Conservation (phyloP, 2,888 invertebrate species). For the Cabera pusaria region DNA sequence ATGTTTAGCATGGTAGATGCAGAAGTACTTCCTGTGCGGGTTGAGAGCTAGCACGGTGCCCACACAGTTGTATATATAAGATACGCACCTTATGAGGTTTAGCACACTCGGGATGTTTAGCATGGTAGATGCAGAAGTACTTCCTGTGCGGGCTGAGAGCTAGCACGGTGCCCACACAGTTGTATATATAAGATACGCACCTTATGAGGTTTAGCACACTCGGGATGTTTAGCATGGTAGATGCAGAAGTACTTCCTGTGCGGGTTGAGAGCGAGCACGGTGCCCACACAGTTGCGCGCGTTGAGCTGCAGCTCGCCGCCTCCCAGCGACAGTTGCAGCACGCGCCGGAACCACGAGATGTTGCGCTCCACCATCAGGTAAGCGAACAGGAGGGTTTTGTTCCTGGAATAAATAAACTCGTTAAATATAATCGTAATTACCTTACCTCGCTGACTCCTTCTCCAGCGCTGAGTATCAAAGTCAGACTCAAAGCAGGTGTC, state of each 20-base stretch:
- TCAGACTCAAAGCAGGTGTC: no score
- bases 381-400: constrained; percentile 97
- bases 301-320: constrained; percentile 95
- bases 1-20: no score
- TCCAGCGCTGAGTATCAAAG: no score
- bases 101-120: no score
- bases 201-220: constrained; percentile 87
- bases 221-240: constrained; percentile 98
- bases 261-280: constrained; percentile 97
- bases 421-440: no score
- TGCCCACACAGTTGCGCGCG: constrained; percentile 98
- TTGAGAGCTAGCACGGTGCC: no score
- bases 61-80: no score
- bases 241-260: constrained; percentile 99
- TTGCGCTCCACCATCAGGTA: constrained; percentile 96
- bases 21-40: no score
- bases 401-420: constrained; percentile 84
- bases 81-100: no score
- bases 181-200: no score
- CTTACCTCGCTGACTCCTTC: no score
- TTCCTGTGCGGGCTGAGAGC: not conserved
- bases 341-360: constrained; percentile 95
- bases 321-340: constrained; percentile 93
- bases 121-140: constrained; percentile 1
- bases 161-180: constrained; percentile 8